Base-by-base conservation (phyloP, 2,113 vertebrate species). In the Falco punctatus region DNA sequence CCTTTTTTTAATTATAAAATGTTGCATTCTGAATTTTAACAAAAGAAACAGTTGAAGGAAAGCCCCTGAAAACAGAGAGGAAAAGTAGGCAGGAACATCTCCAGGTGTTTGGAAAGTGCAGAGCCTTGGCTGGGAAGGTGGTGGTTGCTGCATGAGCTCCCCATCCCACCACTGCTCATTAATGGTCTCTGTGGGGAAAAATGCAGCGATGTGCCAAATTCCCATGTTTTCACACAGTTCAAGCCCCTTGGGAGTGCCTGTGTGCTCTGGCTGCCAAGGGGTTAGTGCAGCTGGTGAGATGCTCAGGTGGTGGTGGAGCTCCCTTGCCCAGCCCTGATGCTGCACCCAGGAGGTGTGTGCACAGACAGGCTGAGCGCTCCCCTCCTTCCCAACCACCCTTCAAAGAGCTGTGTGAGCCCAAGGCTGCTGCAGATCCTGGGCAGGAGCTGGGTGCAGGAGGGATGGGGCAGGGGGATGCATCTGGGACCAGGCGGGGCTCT, bases 401-500 rank as follows among this genome's bases (percentile, higher is more conserved):
- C 57, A 11, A 49, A 58, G 70, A 13, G 11, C 26, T 10, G 2
- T 20, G n/a, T 10, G 15, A 87, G 49, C 42, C 64, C 85, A 49
- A 26, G 51, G 57, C n/a, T 66, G 65, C 66, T 49, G 61, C 81
- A 17, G 4, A 46, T 8, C 16, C 59, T 1, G 1, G 38, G 46
- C 27, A 35, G 91, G 33, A 95, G 24, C 71, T 17, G 66, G 72
- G 46, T 5, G 33, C 22, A 20, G 81, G 26, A 61, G 66, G 20
- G 23, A 20, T 11, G 61, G 71, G 66, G 28, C 78, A 66, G 9
- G 16, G 52, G 55, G 64, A 14, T 24, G 40, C 4, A 0, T 3
- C 13, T 13, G 26, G 13, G 55, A 13, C 30, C 46, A 3, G 1
- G 1, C 2, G 0, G 19, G 40, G 35, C 46, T 81, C 32, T 54